Base-by-base conservation (phyloP, 2,113 vertebrate species). In the Dolichallabes microphthalmus region DNA sequence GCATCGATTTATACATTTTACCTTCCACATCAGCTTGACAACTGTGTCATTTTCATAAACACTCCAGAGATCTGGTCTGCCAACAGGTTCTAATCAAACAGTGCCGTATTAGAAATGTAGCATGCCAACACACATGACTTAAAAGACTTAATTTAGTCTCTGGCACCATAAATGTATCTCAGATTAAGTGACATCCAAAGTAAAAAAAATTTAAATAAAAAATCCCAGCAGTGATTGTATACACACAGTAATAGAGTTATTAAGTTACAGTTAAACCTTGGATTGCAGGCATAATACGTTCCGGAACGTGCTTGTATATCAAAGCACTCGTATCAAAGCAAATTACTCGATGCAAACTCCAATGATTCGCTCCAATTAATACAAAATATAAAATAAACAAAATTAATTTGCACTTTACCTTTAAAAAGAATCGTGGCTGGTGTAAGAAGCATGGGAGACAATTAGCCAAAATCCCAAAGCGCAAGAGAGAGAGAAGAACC, bases 11-110 rank as follows among this genome's bases (percentile, higher is more conserved):
- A 25, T 3, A 2, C 20, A 35, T 63, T 82, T 94, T 95, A 98
- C 98, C 97, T 98, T 98, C 95, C 95, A 97, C 27, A 96, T 77
- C 4, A 99, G 84, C 74, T 64, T 86, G 52, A 97, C 91, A n/a
- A 32, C 63, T 89, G 92, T 92, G 86, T 63, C 27, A 13, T 60
- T 86, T 71, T 61, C 83, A 5, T 89, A 92, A 53, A 92, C 93
- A 87, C 89, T 94, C 97, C 97, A 98, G 80, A 99, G 13, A 77
- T 92, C 88, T 17, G 97, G 97, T 91, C 93, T 92, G 88, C 93
- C 93, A 82, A 81, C 89, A 32, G 98, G 98, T 80, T 53, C 98
- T 99, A 39, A 76, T 80, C 69, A 68, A 75, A 88, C 89, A 83
- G 13, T 89, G 82, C 87, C 25, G 53, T 68, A 20, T 35, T 77